Conservation (phyloP, 2,888 invertebrate species). For the Heteromyza rotundicornis region DNA sequence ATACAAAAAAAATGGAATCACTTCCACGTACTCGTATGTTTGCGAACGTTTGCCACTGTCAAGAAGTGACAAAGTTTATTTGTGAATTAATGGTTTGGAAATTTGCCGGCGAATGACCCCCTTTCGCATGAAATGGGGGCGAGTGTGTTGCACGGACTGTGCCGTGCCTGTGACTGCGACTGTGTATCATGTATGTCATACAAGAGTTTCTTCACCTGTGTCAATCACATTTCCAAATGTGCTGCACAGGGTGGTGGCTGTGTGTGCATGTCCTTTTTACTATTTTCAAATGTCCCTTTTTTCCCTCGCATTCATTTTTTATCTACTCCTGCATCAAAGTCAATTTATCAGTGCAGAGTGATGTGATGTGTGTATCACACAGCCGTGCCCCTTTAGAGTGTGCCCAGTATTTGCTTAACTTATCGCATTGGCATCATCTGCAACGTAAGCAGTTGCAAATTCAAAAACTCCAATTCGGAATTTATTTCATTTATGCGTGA, state of each 20-base stretch:
- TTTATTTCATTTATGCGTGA: too few species aligned
- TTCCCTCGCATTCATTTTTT: neutral
- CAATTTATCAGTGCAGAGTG: conserved; percentile 26
- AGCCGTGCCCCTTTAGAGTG: too few species aligned
- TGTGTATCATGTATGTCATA: neutral
- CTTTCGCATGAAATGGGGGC: neutral
- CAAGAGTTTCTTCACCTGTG: conserved; percentile 2
- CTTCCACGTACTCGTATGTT: too few species aligned
- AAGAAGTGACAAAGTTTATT: conserved; percentile 37
- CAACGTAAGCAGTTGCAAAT: conserved; percentile 25
- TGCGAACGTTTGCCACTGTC: neutral
- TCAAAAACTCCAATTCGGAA: conserved; percentile 20
- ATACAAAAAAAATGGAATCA: too few species aligned
- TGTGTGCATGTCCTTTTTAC: neutral
- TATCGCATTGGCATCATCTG: conserved; percentile 39
- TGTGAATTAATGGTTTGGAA: conserved; percentile 49
- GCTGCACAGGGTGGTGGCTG: neutral
- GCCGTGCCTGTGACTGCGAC: too few species aligned
- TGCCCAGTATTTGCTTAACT: conserved; percentile 31
- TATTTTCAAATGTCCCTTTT: conserved; percentile 9
- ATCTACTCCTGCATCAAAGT: conserved; percentile 27
- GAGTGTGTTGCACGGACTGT: neutral
- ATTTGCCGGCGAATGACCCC: conserved; percentile 33
- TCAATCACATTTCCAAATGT: conserved; percentile 1
- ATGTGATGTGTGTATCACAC: too few species aligned